Evolutionary conservation across 2,113 vertebrate species (phyloP).

Genomic region (Helogale parvula): DNA sequence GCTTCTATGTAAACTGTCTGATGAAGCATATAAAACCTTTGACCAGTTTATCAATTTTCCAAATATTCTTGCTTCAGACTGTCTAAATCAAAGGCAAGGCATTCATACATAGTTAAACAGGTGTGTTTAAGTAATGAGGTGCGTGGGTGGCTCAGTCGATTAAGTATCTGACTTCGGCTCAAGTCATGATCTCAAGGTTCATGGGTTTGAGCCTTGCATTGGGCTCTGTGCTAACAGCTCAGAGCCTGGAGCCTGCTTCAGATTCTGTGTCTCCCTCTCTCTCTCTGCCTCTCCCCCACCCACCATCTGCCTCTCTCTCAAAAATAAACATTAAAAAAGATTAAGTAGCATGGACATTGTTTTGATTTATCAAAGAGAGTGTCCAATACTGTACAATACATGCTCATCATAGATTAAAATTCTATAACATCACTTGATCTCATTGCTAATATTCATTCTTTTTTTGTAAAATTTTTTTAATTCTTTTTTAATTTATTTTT

Average conservation of each 20-base stretch:
- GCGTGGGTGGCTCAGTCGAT: too few species aligned
- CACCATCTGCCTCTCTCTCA: too few species aligned
- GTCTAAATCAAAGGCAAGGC: not conserved
- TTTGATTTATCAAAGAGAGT: not conserved
- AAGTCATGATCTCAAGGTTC: too few species aligned
- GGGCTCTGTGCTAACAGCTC: too few species aligned
- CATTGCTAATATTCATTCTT: not conserved
- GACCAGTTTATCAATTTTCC: not conserved
- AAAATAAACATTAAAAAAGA: too few species aligned
- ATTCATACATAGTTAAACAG: not conserved
- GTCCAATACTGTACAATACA: not conserved
- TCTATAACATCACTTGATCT: not conserved
- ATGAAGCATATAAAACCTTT: not conserved
- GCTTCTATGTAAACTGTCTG: not conserved
- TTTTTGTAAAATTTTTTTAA: too few species aligned
- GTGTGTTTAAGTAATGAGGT: not conserved
- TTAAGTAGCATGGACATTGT: not conserved
- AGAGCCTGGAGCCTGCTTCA: too few species aligned
- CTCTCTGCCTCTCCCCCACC: too few species aligned
- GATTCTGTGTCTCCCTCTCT: too few species aligned
- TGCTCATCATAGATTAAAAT: not conserved
- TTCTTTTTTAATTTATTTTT: too few species aligned
- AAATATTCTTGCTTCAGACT: not conserved
- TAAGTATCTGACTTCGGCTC: too few species aligned
- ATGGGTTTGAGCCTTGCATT: too few species aligned